A percentile compares a stretch with the other conserved stretches of the same genome.
Evolutionary conservation across 2,797 vertebrate species (phyloP).

Genomic region (Lagocephalus sceleratus): DNA sequence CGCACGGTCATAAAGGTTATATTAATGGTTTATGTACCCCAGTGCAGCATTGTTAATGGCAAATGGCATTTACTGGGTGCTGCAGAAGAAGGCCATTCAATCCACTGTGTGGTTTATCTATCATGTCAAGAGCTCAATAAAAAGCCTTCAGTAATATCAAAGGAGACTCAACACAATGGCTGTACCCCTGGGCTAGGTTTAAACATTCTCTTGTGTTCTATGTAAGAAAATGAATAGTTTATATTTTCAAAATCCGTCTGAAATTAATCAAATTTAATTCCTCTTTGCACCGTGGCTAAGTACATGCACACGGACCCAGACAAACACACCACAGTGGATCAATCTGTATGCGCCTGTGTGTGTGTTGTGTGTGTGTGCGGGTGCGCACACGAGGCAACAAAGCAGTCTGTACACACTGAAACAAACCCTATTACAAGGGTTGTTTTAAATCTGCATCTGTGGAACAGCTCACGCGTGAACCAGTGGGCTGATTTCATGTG

Average conservation of each 20-base stretch:
- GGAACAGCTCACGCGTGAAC: slow-evolving; percentile 49
- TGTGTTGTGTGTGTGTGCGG: slow-evolving; percentile 12
- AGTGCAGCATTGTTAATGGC: slow-evolving; percentile 78
- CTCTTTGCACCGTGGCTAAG: slow-evolving; percentile 64
- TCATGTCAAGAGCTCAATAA: slow-evolving; percentile 79
- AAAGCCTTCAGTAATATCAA: slow-evolving; percentile 77
- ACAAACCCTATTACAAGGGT: slow-evolving; percentile 68
- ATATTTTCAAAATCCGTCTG: slow-evolving; percentile 70
- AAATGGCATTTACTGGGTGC: slow-evolving; percentile 78
- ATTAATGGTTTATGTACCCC: slow-evolving; percentile 80
- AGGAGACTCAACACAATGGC: slow-evolving; percentile 72
- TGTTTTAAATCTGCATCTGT: slow-evolving; percentile 54
- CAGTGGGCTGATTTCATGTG: slow-evolving; percentile 43
- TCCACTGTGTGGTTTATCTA: slow-evolving; percentile 78
- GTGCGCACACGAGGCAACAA: slow-evolving; percentile 46
- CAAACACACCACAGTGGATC: slow-evolving; percentile 32
- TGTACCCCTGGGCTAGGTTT: slow-evolving; percentile 74
- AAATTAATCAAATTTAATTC: slow-evolving; percentile 78
- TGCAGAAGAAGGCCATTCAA: slow-evolving; percentile 73
- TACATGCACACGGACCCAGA: slow-evolving; percentile 51
- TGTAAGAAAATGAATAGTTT: slow-evolving; percentile 75
- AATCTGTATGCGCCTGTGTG: too few relatives aligned
- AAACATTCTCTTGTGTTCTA: slow-evolving; percentile 71
- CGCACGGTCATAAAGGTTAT: slow-evolving; percentile 73
- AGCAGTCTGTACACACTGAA: slow-evolving; percentile 41